Percentiles rank a stretch among this genome's conserved stretches.
These are phyloP conservation scores for Lagopus muta DNA, from an alignment of 2,113 vertebrate genomes.

Conservation along the genomic window DNA sequence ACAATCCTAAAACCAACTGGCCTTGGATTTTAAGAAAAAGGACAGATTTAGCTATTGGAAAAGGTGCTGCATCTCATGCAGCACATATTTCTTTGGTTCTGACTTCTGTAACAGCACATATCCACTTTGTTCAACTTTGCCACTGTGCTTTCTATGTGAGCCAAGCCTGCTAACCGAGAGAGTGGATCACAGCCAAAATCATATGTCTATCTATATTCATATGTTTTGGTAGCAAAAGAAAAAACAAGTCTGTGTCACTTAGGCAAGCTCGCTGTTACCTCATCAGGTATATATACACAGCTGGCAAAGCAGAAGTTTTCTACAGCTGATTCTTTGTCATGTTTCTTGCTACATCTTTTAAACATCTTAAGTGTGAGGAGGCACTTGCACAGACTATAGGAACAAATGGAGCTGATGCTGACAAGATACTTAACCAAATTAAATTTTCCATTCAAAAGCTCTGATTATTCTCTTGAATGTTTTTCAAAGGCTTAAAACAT, in stretches of 20 bases:
- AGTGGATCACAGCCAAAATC: background rate
- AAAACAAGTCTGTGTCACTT: background rate
- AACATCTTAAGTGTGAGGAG: background rate
- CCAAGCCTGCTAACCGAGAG: background rate
- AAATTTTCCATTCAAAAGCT: background rate
- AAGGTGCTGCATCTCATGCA: background rate
- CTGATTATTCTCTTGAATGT: background rate
- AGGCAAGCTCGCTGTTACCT: background rate
- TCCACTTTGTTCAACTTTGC: background rate
- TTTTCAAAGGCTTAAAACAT: background rate
- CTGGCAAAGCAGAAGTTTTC: background rate
- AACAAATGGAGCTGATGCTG: background rate
- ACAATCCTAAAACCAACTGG: background rate
- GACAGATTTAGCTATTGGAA: background rate
- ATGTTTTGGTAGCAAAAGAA: background rate
- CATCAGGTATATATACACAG: background rate
- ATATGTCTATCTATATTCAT: background rate
- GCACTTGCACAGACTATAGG: background rate
- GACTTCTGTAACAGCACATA: background rate
- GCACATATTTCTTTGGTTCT: background rate
- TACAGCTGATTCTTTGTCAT: background rate
- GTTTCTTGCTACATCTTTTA: background rate
- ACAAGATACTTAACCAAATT: background rate
- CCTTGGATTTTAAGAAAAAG: background rate
- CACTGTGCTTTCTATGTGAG: background rate